A percentile compares a stretch with the other conserved stretches of the same genome.
These are phyloP conservation scores for Drosophila mayri DNA, from an alignment of 1,140 invertebrate genomes.

Conservation along the genomic window DNA sequence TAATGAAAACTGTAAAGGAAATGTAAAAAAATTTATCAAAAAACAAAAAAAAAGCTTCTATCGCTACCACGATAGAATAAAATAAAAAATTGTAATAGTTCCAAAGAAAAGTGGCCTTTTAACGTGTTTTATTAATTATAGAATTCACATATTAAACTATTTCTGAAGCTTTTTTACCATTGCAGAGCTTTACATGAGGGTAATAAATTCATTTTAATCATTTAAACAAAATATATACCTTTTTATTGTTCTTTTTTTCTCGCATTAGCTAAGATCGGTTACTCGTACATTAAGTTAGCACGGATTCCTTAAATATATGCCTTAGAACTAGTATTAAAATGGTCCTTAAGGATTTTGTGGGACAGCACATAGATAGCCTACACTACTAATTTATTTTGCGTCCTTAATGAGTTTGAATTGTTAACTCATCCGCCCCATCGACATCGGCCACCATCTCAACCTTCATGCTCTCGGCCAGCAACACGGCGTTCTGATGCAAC, in stretches of 20 bases:
- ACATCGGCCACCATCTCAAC: slow-evolving; percentile 48
- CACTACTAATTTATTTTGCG: neutral
- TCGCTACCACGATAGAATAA: neutral
- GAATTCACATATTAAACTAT: neutral
- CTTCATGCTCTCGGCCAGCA: slow-evolving; percentile 60
- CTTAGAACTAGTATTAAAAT: slow-evolving; percentile 9
- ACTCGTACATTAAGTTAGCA: slow-evolving; percentile 2
- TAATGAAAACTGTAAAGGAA: too few species aligned
- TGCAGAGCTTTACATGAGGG: neutral
- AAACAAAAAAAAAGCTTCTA: too few species aligned
- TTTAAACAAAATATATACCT: neutral
- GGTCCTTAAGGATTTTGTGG: neutral
- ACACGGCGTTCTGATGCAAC: slow-evolving; percentile 76
- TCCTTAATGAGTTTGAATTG: slow-evolving; percentile 8
- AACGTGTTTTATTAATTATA: neutral
- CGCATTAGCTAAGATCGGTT: neutral
- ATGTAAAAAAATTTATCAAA: too few species aligned
- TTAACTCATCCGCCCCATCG: slow-evolving; percentile 23
- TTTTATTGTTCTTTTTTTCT: neutral
- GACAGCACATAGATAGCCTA: slow-evolving; percentile 7
- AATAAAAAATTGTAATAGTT: neutral
- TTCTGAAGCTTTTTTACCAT: neutral
- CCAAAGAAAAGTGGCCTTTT: neutral
- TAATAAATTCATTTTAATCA: neutral
- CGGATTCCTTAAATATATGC: neutral